Evolutionary conservation across 2,113 vertebrate genomes (phyloP).

Genomic region (Arothron firmamentum): DNA sequence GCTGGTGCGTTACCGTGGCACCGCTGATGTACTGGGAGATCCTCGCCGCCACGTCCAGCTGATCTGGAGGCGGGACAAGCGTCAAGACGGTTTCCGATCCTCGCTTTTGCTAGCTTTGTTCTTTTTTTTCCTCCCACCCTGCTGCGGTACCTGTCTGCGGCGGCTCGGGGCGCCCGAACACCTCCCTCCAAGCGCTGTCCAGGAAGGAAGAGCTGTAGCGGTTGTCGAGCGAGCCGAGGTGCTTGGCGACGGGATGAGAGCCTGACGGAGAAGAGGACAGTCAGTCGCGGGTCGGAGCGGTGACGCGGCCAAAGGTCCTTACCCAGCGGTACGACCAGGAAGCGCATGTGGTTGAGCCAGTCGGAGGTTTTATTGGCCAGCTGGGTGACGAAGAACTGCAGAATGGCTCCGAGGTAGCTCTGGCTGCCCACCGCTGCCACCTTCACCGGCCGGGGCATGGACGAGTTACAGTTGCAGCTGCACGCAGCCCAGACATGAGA

Average conservation of each 20-base stretch:
- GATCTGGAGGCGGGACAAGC: slow-evolving; percentile 64
- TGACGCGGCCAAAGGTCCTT: slow-evolving; percentile 24
- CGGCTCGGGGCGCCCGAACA: slow-evolving; percentile 82
- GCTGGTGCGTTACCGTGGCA: slow-evolving; percentile 80
- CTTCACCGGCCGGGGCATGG: slow-evolving; percentile 85
- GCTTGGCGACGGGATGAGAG: slow-evolving; percentile 86
- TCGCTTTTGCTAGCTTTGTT: neutral
- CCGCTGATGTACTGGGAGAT: slow-evolving; percentile 82
- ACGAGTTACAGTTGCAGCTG: slow-evolving; percentile 90
- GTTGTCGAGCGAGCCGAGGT: slow-evolving; percentile 83
- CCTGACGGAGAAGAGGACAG: slow-evolving; percentile 57
- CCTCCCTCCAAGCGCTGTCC: slow-evolving; percentile 82
- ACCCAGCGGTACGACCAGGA: slow-evolving; percentile 88
- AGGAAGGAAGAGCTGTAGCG: slow-evolving; percentile 83
- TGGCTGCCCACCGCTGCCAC: slow-evolving; percentile 84
- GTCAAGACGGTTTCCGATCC: neutral
- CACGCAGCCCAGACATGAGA: neutral
- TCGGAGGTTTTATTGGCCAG: slow-evolving; percentile 87
- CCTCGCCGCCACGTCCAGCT: slow-evolving; percentile 80
- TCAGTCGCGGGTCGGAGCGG: neutral
- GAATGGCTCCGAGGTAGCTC: slow-evolving; percentile 83
- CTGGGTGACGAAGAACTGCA: slow-evolving; percentile 88
- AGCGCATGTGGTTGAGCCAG: slow-evolving; percentile 87
- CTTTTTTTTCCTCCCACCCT: neutral
- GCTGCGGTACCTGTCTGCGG: slow-evolving; percentile 74